Conservation (phyloP, 1,140 invertebrate species). For the Apocrypta bakeri region DNA sequence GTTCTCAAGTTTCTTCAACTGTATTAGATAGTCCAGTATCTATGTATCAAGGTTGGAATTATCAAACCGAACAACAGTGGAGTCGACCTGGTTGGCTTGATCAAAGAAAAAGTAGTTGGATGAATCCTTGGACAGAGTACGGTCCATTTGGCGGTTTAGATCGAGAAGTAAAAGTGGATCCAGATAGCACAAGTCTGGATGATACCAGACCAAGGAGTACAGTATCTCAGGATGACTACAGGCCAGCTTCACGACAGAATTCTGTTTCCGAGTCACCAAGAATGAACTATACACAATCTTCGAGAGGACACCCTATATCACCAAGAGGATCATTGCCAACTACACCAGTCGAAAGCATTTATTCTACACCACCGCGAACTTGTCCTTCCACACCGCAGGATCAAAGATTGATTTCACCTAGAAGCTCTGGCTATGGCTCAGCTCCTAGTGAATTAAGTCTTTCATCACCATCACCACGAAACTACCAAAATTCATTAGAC, state of each 20-base stretch:
- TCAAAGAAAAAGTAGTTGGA: constrained; percentile 68
- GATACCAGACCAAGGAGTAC: constrained; percentile 67
- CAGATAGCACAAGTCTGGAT: constrained; percentile 79
- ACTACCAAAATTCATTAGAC: constrained; percentile 61
- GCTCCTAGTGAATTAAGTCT: constrained; percentile 61
- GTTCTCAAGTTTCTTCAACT: constrained; percentile 87
- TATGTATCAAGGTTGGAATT: constrained; percentile 75
- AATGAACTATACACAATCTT: constrained; percentile 60
- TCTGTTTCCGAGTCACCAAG: constrained; percentile 61
- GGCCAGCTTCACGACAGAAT: constrained; percentile 62
- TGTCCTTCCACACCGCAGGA: constrained; percentile 63
- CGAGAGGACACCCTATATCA: constrained; percentile 64
- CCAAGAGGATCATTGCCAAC: constrained; percentile 63
- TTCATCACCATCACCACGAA: constrained; percentile 58
- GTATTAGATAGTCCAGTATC: constrained; percentile 83
- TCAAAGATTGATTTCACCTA: constrained; percentile 58
- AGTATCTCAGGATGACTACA: constrained; percentile 64
- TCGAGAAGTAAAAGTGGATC: constrained; percentile 77
- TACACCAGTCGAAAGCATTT: constrained; percentile 58
- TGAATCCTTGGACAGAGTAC: constrained; percentile 77
- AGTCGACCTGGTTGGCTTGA: constrained; percentile 67
- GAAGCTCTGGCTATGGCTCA: constrained; percentile 62
- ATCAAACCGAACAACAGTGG: constrained; percentile 69
- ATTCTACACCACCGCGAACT: constrained; percentile 58
- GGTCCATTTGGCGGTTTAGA: constrained; percentile 65